Evolutionary conservation across 2,797 vertebrate species (phyloP), one percentile per base, ranked within the genome.

Genomic region (Aldrovandia affinis): DNA sequence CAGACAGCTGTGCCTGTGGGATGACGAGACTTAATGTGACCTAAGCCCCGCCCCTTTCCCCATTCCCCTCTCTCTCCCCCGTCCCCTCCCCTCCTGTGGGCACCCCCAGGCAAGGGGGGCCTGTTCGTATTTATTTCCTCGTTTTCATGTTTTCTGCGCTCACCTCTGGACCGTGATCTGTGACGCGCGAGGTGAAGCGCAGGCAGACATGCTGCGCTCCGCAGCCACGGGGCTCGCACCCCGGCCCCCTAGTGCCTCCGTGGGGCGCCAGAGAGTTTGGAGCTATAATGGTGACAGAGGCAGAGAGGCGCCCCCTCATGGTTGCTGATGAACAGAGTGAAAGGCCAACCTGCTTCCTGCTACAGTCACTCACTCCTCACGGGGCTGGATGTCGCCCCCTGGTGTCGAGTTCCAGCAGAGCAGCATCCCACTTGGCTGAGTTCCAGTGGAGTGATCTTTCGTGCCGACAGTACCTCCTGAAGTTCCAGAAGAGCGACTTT

Each of bases 1-100:
- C 87, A 97, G 96, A 89, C 98, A 98, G 91, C 96, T 99, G 1
- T 99, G 98, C 80, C 96, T 98, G 68, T 99, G 98, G 98, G 97
- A 99, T 0, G 98, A 98, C 87, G 98, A 98, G 82, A 95, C 96
- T 57, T 99, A 98, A 93, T 57, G 78, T 0, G 0, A 28, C 57
- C 65, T 15, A 30, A 30, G 6, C 33, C 33, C 18, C 4, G 1
- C 68, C 68, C 68, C 18, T 30, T 4, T 9, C 10, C 61, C 61
- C 61, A 1, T 25, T 25, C 22, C 57, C 22, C 0, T 25, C 22
- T 6, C 92, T 92, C 86, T 90, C 92, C 91, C 91, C 88, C 91
- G 93, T 92, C 93, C 91, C 92, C 92, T 92, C 18, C 15, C 54
- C 9, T 20, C 54, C 18, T 12, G 2, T 20, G 9, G 54, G 9